Base-by-base conservation (phyloP, 1,140 invertebrate genomes). In the Drosophila ohnishii region DNA sequence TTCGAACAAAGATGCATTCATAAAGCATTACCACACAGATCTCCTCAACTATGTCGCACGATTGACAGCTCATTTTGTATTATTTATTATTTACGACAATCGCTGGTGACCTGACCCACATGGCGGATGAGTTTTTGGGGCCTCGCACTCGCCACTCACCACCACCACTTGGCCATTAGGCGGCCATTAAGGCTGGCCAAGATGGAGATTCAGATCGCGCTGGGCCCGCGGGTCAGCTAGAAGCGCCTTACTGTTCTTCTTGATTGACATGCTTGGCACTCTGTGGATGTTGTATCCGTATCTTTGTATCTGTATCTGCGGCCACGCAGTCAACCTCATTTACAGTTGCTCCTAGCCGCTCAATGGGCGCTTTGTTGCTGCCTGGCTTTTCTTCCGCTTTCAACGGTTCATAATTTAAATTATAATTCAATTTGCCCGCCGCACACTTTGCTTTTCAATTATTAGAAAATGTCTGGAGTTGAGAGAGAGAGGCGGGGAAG, bases 371-470 rank as follows among this genome's bases (percentile, higher is more conserved):
- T 74, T 85, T 85, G 82, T 85, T 55, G 39, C 32, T 55, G 39
- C 37, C 48, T 39, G 48, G 79, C 67, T 83, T 86, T 88, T 86
- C 83, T 86, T 86, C 83, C 83, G 83, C 83, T 87, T 79, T 88
- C 86, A 87, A 86, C 83, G 75, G 83, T 83, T 83, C 84, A 80
- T 86, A 86, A 86, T 86, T 86, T 83, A 86, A 86, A 86, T 87
- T 88, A 87, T 86, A 86, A 86, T 86, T 83, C 83, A 86, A 86
- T 86, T 86, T 86, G 67, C 56, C 66, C 35, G 45, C 34, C 56
- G 61, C 67, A 73, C 75, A 76, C 83, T 86, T 87, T 83, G 76
- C 71, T 86, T 87, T 86, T 86, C 83, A 86, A 86, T 86, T 86
- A 86, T 87, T 86, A 79, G 83, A 86, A 87, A 86, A 57, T 77